These are phyloP conservation scores for Chelonus insularis DNA, from an alignment of 1,140 invertebrate genomes.

Conservation along the genomic window DNA sequence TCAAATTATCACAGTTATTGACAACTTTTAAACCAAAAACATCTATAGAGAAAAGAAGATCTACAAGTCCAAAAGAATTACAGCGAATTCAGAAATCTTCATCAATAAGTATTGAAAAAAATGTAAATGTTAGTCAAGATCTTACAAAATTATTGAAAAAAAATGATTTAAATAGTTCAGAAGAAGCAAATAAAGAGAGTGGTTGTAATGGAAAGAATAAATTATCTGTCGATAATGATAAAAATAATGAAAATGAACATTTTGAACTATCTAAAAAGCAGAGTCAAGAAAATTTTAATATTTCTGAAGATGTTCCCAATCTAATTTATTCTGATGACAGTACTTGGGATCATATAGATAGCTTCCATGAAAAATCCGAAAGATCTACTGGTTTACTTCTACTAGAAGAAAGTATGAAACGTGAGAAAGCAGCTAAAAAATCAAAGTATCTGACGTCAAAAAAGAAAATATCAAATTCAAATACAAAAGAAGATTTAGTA, in stretches of 20 bases:
- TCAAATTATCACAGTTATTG: slow-evolving; percentile 12
- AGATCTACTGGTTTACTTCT: slow-evolving; percentile 38
- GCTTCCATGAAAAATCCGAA: slow-evolving; percentile 27
- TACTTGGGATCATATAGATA: slow-evolving; percentile 40
- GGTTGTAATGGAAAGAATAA: too few relatives aligned
- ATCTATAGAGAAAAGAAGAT: background rate
- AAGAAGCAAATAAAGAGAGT: too few relatives aligned
- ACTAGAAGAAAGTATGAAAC: slow-evolving; percentile 42
- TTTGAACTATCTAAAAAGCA: too few relatives aligned
- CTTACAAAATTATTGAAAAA: too few relatives aligned
- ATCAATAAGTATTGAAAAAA: background rate
- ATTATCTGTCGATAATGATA: too few relatives aligned
- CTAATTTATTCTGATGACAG: slow-evolving; percentile 50
- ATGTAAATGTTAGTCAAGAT: too few relatives aligned
- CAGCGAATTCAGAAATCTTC: background rate
- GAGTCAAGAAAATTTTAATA: background rate
- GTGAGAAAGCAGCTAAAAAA: slow-evolving; percentile 35
- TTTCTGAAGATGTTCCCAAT: slow-evolving; percentile 20
- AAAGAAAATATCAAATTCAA: slow-evolving; percentile 14
- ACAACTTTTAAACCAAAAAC: slow-evolving; percentile 7
- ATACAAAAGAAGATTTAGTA: background rate
- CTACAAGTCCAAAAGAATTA: background rate
- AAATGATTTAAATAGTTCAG: too few relatives aligned
- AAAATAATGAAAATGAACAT: too few relatives aligned
- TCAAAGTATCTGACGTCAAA: slow-evolving; percentile 3